Evolutionary conservation across 2,797 vertebrate genomes (phyloP).

Genomic region (Coranthus polyacanthus): DNA sequence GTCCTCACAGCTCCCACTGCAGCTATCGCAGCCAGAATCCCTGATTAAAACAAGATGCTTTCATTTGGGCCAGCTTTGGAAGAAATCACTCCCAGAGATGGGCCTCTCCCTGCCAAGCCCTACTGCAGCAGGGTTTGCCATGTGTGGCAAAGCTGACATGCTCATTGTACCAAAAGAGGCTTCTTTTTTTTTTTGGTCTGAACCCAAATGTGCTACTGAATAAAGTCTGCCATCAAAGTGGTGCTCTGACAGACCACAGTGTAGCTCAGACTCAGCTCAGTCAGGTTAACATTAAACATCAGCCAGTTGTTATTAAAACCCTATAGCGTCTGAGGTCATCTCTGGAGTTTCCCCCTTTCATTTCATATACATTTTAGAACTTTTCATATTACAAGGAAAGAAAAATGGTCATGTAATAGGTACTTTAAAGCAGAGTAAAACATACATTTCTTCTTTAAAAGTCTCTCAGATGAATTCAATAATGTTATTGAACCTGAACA

Average conservation of each 20-base stretch:
- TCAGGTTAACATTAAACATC: constrained; percentile 66
- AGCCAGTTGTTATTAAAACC: constrained; percentile 74
- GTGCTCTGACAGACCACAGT: constrained; percentile 63
- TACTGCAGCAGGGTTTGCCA: constrained; percentile 74
- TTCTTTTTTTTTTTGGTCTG: constrained; percentile 59
- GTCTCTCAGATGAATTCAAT: constrained; percentile 24
- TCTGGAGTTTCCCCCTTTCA: constrained; percentile 68
- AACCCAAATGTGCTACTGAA: constrained; percentile 78
- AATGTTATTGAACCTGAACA: constrained; percentile 11
- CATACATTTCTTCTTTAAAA: neutral
- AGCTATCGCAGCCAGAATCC: constrained; percentile 85
- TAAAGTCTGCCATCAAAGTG: constrained; percentile 69
- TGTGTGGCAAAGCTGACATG: constrained; percentile 80
- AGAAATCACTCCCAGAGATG: constrained; percentile 87
- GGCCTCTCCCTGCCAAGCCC: constrained; percentile 82
- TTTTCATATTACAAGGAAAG: constrained; percentile 56
- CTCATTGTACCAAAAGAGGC: constrained; percentile 73
- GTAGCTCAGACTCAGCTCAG: constrained; percentile 30
- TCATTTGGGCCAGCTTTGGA: constrained; percentile 86
- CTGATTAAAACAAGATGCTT: constrained; percentile 91
- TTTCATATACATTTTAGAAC: constrained; percentile 59
- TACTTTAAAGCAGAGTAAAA: too few species aligned
- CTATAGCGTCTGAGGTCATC: constrained; percentile 64
- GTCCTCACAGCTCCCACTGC: constrained; percentile 85
- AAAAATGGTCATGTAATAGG: constrained; percentile 55